Evolutionary conservation across 2,113 vertebrate species (phyloP).

Genomic region (Riparia riparia): DNA sequence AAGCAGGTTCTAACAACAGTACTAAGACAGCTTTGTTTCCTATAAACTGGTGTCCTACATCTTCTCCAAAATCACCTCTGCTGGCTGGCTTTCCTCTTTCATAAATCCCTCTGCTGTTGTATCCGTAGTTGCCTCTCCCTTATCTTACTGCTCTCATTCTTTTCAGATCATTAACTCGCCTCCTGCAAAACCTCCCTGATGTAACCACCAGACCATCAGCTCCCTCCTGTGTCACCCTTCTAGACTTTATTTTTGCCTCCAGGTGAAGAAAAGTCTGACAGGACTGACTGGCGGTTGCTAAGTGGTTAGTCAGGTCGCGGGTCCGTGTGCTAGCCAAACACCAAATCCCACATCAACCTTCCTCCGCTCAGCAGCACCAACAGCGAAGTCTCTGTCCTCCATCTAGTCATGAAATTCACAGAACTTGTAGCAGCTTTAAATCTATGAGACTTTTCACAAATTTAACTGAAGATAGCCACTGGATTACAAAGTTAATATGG

Average conservation of each 20-base stretch:
- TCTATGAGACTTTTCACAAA: background rate
- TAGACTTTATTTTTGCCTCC: background rate
- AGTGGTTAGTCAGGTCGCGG: background rate
- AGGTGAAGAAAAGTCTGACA: background rate
- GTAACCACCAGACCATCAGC: background rate
- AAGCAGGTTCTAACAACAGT: background rate
- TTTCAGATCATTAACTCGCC: background rate
- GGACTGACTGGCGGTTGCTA: background rate
- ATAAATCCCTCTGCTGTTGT: background rate
- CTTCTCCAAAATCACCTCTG: background rate
- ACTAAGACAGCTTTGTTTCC: background rate
- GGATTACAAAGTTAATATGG: background rate
- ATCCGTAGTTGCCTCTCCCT: background rate
- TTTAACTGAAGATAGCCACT: background rate
- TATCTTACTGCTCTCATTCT: background rate
- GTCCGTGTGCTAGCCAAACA: accelerated
- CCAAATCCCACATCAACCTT: background rate
- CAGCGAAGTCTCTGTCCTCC: background rate
- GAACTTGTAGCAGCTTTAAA: background rate
- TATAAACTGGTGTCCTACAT: background rate
- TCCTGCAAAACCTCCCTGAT: background rate
- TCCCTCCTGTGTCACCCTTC: background rate
- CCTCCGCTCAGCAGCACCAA: background rate
- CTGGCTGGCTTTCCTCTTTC: background rate
- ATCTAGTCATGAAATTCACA: background rate